These are phyloP conservation scores for Macroglossus sobrinus DNA, from an alignment of 2,113 vertebrate species.

Conservation along the genomic window DNA sequence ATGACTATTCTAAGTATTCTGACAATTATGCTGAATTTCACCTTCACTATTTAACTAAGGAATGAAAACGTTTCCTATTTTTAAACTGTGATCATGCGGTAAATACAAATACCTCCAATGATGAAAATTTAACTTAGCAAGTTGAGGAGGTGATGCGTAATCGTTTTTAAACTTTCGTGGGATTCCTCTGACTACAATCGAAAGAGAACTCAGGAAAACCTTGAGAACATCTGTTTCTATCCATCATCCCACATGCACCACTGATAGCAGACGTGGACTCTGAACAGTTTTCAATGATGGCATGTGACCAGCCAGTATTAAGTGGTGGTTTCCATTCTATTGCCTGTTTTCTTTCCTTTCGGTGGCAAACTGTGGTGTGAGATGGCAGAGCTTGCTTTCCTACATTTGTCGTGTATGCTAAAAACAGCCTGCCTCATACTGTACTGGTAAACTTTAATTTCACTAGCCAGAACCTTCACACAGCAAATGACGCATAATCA, in stretches of 20 bases:
- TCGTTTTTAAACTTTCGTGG: neutral
- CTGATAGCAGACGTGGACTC: neutral
- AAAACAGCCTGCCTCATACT: neutral
- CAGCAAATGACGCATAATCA: neutral
- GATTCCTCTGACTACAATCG: neutral
- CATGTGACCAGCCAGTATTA: neutral
- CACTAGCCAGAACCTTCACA: neutral
- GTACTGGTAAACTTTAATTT: neutral
- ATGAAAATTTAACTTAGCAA: neutral
- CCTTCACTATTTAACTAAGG: neutral
- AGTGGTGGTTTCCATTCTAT: neutral
- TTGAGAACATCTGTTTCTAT: neutral
- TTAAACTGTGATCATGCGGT: neutral
- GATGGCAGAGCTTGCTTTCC: neutral
- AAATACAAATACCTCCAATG: neutral
- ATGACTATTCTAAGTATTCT: neutral
- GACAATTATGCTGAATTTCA: neutral
- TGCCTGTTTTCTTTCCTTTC: neutral
- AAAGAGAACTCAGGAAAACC: neutral
- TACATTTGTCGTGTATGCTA: neutral
- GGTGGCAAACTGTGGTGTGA: neutral
- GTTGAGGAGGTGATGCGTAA: neutral
- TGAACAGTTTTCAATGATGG: neutral
- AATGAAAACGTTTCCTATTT: neutral
- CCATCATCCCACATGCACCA: neutral